Evolutionary conservation across 2,888 invertebrate genomes (phyloP).

Genomic region (Leuctra nigra): DNA sequence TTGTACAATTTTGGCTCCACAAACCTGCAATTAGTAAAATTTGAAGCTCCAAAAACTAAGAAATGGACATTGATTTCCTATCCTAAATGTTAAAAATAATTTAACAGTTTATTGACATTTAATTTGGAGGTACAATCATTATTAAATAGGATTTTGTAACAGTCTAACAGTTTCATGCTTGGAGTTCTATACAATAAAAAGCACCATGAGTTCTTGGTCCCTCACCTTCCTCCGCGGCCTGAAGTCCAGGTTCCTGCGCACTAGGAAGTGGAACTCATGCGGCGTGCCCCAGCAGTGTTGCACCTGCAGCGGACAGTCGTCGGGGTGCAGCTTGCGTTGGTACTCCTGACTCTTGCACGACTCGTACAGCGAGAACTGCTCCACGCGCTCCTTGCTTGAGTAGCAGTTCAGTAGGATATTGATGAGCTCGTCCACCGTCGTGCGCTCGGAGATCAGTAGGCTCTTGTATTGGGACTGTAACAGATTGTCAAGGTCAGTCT

Average conservation of each 20-base stretch:
- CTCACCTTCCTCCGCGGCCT: conserved; percentile 47
- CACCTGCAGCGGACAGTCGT: conserved; percentile 75
- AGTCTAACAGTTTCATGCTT: no score
- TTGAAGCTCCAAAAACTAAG: no score
- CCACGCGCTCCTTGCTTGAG: conserved; percentile 73
- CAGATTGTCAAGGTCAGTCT: not conserved
- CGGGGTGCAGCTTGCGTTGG: conserved; percentile 81
- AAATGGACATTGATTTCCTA: no score
- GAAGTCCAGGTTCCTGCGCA: conserved; percentile 74
- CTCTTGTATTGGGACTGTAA: conserved; percentile 83
- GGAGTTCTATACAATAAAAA: no score
- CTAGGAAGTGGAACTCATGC: conserved; percentile 71
- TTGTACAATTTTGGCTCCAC: no score
- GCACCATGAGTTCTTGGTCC: no score
- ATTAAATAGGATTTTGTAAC: no score
- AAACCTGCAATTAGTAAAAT: no score
- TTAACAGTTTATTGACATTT: no score
- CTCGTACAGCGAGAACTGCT: conserved; percentile 83
- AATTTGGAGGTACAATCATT: no score
- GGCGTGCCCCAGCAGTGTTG: conserved; percentile 62
- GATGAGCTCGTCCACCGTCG: conserved; percentile 82
- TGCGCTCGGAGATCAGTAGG: conserved; percentile 79
- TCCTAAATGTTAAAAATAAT: no score
- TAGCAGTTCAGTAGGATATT: conserved; percentile 79
- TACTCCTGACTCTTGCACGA: conserved; percentile 74